Evolutionary conservation across 2,797 vertebrate genomes (phyloP), one percentile per base, ranked within the genome.

Genomic region (Amphiprion clarkii): DNA sequence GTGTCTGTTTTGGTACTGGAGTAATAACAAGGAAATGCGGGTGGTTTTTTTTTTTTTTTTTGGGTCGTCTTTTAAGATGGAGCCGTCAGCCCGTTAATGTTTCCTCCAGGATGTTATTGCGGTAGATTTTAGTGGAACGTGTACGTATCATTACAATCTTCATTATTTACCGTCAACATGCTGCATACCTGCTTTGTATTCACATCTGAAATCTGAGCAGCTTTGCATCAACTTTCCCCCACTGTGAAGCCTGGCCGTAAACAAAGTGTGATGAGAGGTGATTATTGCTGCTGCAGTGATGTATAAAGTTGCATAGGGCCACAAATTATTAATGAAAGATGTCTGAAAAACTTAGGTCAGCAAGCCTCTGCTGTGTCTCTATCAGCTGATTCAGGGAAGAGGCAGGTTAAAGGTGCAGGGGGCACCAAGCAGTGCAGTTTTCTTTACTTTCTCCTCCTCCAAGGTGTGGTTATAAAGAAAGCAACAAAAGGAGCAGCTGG

Each of bases 401-500:
- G 31, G 51, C 49, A 78, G 79, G 73, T 80, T 78, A 70, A 75
- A 70, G 51, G 56, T 48, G 12, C 31, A 63, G 48, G 39, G 6
- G 23, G 19, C 3, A n/a, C 39, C 49, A 48, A 70, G 68, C 72
- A 52, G 44, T 56, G n/a, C 60, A 53, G 27, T 60, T 75, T 53
- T 42, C 31, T 44, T 51, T 29, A 57, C 36, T 85, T 78, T 84
- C 89, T 56, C 91, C 91, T 89, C 92, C 92, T 91, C 72, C 46
- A 71, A 94, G 93, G 94, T 90, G 93, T 92, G 93, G 91, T 93
- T 90, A 78, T 52, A 48, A 31, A 71, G 62, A 70, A 67, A 57
- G 64, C 42, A 79, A 90, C 84, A 93, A 93, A 92, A 86, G 75
- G 78, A 63, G 48, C 78, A 48, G 78, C 31, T 40, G 69, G 1